phyloP scores from a whole-genome alignment of 2,113 vertebrate species.

The Zingel zingel region DNA sequence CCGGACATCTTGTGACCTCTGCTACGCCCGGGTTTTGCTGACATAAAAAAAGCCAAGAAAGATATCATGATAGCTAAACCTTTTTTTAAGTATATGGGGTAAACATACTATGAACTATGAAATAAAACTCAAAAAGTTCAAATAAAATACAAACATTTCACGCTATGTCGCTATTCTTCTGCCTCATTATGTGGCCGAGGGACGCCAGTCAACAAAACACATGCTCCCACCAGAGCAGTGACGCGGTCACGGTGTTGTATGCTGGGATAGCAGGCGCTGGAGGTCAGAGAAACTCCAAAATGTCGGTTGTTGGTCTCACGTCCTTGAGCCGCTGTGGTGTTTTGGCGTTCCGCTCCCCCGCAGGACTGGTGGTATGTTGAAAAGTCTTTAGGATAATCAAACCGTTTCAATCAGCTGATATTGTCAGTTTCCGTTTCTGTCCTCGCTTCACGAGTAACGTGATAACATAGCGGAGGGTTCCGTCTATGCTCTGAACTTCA shows the following conservation, averaged over 20 bases:
- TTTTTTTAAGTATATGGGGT: too few relatives aligned
- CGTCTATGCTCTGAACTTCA: slow-evolving; percentile 44
- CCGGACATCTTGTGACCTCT: too few relatives aligned
- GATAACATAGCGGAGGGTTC: background rate
- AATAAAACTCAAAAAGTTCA: too few relatives aligned
- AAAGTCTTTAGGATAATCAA: fast-evolving
- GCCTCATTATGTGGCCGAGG: fast-evolving
- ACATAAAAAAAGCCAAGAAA: background rate
- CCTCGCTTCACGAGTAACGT: background rate
- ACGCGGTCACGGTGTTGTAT: slow-evolving; percentile 43
- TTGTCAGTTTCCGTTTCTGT: background rate
- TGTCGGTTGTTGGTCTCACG: slow-evolving; percentile 77
- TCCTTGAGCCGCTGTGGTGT: slow-evolving; percentile 77
- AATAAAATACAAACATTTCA: too few relatives aligned
- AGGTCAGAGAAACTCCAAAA: slow-evolving; percentile 75
- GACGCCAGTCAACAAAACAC: background rate
- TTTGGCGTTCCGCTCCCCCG: slow-evolving; percentile 53
- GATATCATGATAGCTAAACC: too few relatives aligned
- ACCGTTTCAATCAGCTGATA: fast-evolving
- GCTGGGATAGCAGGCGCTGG: slow-evolving; percentile 45
- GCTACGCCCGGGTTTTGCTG: background rate
- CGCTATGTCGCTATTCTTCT: too few relatives aligned
- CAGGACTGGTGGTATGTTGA: slow-evolving; percentile 64
- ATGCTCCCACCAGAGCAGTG: background rate
- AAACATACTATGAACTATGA: too few relatives aligned